Percentiles rank a stretch among this genome's conserved stretches.
phyloP scores from a whole-genome alignment of 2,113 vertebrate genomes.

The Motacilla alba region DNA sequence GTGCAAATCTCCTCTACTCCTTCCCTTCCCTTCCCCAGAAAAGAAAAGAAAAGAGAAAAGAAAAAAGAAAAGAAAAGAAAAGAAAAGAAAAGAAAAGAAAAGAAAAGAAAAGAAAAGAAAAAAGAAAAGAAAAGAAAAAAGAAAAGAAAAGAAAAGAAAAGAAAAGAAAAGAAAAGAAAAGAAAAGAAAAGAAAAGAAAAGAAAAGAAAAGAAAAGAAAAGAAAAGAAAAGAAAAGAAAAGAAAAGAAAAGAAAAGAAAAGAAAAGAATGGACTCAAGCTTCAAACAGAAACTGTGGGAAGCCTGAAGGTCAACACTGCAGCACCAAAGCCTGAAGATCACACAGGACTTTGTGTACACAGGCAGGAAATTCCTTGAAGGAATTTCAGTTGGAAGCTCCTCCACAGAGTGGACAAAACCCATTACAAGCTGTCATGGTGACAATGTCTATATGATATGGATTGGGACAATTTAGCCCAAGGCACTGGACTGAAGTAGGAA shows the following conservation, averaged over 20 bases:
- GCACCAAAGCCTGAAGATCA: neutral
- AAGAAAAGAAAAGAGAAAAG: no score
- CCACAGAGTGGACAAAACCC: neutral
- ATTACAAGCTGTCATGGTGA: neutral
- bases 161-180: no score
- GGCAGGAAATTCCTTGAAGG: neutral
- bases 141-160: no score
- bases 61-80: no score
- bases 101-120: neutral
- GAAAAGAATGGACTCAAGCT: neutral
- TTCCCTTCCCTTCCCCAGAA: neutral
- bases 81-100: no score
- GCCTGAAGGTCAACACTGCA: neutral
- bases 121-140: no score
- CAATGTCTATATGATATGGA: accelerated
- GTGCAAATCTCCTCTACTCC: no score
- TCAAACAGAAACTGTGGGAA: neutral
- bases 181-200: no score
- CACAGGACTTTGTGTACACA: neutral
- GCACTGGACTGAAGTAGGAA: neutral
- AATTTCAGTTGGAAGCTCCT: neutral
- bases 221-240: no score
- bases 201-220: neutral
- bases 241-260: no score
- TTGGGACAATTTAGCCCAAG: neutral